Conservation (phyloP, 2,113 vertebrate species). For the Neolamprologus fasciatus region DNA sequence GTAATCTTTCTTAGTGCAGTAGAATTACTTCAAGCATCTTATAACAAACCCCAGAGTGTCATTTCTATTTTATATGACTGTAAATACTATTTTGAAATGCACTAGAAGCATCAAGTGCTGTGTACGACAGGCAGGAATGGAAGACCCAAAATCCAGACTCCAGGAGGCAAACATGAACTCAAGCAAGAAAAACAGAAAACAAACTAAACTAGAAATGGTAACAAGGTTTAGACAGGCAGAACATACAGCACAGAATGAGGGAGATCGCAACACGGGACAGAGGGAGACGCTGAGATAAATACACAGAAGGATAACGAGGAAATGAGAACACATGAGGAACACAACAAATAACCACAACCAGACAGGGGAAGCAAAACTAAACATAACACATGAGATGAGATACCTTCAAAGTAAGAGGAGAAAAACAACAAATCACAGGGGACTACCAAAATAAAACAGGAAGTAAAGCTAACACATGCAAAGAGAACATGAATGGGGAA, state of each 20-base stretch:
- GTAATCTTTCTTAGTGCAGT: neutral
- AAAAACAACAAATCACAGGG: neutral
- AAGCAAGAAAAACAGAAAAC: neutral
- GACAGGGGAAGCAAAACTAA: neutral
- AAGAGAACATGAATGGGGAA: fast-evolving
- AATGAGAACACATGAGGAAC: neutral
- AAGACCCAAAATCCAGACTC: neutral
- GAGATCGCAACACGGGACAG: fast-evolving
- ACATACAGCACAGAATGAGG: neutral
- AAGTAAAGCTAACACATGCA: fast-evolving
- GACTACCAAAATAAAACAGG: neutral
- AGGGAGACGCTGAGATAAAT: neutral
- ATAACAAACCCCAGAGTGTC: neutral
- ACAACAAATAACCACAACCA: neutral
- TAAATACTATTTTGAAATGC: neutral
- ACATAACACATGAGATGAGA: neutral
- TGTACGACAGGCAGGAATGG: neutral
- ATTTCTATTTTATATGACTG: neutral
- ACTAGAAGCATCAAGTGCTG: neutral
- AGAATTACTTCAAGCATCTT: neutral
- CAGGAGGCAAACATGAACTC: neutral
- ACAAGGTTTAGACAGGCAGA: neutral
- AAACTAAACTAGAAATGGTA: neutral
- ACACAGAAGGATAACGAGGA: neutral
- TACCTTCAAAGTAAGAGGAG: neutral